Percentiles rank a stretch among this genome's conserved stretches.
These are phyloP conservation scores for Helicoverpa zea DNA, from an alignment of 1,140 invertebrate genomes.

Conservation along the genomic window DNA sequence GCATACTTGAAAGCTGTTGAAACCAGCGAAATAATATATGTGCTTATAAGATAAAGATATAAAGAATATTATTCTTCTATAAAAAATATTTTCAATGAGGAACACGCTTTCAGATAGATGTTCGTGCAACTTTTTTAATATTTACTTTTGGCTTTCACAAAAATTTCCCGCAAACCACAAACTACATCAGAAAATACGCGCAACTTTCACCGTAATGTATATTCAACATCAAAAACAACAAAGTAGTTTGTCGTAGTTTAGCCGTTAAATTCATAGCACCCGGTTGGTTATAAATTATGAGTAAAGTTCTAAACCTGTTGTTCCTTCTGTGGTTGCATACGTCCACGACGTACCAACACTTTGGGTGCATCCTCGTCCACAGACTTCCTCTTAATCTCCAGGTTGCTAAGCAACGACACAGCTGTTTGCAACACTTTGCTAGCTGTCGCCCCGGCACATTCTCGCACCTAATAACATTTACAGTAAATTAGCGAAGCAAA, in stretches of 20 bases:
- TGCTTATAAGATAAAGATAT: too few species aligned
- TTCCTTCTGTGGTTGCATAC: slow-evolving; percentile 63
- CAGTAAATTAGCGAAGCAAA: neutral
- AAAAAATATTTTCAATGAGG: too few species aligned
- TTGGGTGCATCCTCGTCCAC: slow-evolving; percentile 49
- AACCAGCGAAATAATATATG: too few species aligned
- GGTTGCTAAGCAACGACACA: slow-evolving; percentile 45
- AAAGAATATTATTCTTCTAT: too few species aligned
- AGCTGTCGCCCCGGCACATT: slow-evolving; percentile 70
- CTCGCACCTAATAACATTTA: slow-evolving; percentile 65
- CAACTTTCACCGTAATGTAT: slow-evolving; percentile 18
- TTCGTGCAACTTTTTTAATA: too few species aligned
- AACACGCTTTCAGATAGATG: too few species aligned
- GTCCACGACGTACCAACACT: slow-evolving; percentile 52
- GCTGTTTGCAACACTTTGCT: slow-evolving; percentile 64
- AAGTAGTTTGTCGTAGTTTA: slow-evolving; percentile 34
- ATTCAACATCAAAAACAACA: neutral
- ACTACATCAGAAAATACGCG: neutral
- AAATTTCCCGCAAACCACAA: neutral
- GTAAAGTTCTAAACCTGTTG: slow-evolving; percentile 60
- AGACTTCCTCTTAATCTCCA: slow-evolving; percentile 49
- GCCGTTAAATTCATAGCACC: slow-evolving; percentile 4
- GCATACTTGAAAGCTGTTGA: neutral
- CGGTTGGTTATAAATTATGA: slow-evolving; percentile 3
- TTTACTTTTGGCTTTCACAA: neutral